Percentiles rank a stretch among this genome's conserved stretches.
These are phyloP conservation scores for Thyatira batis DNA, from an alignment of 2,888 invertebrate genomes.

Conservation along the genomic window DNA sequence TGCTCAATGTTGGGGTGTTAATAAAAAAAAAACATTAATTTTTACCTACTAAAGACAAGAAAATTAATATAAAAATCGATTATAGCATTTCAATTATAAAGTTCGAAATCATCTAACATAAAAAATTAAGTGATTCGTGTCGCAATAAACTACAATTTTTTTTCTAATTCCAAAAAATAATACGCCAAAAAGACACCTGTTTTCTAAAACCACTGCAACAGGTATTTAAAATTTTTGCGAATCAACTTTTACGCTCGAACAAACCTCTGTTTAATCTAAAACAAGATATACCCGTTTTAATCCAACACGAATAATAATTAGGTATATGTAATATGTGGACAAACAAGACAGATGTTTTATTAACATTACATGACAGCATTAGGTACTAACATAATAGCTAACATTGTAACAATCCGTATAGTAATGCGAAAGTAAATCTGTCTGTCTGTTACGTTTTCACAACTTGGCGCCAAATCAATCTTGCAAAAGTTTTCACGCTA, in stretches of 20 bases:
- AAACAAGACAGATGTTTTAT: background rate
- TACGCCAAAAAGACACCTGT: background rate
- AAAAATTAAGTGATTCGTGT: background rate
- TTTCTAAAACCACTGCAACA: background rate
- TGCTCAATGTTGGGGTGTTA: too few relatives aligned
- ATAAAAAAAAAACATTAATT: too few relatives aligned
- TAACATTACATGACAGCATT: background rate
- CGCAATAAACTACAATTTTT: background rate
- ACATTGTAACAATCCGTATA: background rate
- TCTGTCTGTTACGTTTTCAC: too few relatives aligned
- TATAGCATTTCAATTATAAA: too few relatives aligned
- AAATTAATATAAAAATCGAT: too few relatives aligned
- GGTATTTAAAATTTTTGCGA: background rate
- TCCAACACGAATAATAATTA: background rate
- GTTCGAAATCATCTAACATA: too few relatives aligned
- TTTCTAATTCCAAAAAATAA: background rate
- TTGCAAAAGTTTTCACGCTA: too few relatives aligned
- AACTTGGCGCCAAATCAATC: too few relatives aligned
- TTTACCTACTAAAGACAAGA: too few relatives aligned
- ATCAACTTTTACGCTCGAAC: background rate
- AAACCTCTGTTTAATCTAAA: background rate
- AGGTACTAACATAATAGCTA: background rate
- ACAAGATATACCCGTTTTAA: background rate
- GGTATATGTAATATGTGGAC: background rate
- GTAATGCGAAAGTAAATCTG: too few relatives aligned